Evolutionary conservation across 2,797 vertebrate genomes (phyloP).

Genomic region (Sebastes cheni): DNA sequence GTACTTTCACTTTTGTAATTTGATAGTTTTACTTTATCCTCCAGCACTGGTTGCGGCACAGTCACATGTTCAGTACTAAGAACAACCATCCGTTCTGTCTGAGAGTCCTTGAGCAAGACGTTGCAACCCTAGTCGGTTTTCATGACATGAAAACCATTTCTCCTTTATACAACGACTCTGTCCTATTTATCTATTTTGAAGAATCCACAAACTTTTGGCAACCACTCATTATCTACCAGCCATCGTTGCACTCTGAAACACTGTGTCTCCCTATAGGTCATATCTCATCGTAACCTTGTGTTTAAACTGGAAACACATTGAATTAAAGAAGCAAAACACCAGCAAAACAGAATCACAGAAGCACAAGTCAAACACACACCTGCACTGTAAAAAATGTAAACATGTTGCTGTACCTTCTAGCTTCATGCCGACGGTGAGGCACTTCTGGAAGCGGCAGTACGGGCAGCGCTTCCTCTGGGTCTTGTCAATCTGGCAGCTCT

Average conservation of each 20-base stretch:
- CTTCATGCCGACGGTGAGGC: conserved; percentile 98
- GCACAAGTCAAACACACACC: neutral
- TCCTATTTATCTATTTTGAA: conserved; percentile 6
- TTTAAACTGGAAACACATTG: neutral
- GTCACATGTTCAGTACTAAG: neutral
- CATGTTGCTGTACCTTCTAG: conserved; percentile 89
- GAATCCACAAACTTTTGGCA: conserved; percentile 13
- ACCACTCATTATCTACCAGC: neutral
- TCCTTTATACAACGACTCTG: neutral
- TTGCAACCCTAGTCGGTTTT: neutral
- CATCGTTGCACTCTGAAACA: conserved; percentile 1
- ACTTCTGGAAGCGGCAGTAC: conserved; percentile 99
- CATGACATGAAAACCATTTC: neutral
- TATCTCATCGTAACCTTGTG: neutral
- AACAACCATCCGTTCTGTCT: neutral
- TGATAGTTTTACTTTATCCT: neutral
- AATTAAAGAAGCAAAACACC: conserved; percentile 5
- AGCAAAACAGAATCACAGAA: neutral
- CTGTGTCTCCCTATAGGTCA: neutral
- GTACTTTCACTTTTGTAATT: neutral
- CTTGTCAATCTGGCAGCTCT: conserved; percentile 99
- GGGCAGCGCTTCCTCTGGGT: conserved; percentile 98
- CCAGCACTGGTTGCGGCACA: neutral
- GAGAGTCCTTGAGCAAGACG: conserved; percentile 1
- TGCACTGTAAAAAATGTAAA: neutral